Conservation (phyloP, 1,140 invertebrate genomes). For the Aricia agestis region DNA sequence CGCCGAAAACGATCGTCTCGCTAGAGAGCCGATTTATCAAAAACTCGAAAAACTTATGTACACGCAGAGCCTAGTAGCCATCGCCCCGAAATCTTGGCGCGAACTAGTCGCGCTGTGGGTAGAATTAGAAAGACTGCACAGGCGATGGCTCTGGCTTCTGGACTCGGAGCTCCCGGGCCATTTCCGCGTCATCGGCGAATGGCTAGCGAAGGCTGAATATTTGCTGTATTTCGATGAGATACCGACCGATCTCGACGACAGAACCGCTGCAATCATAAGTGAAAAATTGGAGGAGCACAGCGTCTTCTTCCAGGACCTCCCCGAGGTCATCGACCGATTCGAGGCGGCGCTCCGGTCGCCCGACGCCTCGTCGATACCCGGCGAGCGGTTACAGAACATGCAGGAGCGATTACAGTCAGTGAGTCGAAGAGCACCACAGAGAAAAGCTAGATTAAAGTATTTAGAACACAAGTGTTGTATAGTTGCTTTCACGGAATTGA, state of each 20-base stretch:
- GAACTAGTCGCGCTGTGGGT: conserved; percentile 86
- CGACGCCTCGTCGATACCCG: conserved; percentile 80
- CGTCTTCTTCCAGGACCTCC: conserved; percentile 90
- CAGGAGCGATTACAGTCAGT: conserved; percentile 84
- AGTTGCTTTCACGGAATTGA: conserved; percentile 91
- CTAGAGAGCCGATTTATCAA: conserved; percentile 81
- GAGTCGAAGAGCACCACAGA: conserved; percentile 82
- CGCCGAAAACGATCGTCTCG: conserved; percentile 83
- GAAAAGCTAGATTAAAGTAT: conserved; percentile 89
- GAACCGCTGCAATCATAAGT: conserved; percentile 90
- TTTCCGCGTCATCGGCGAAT: conserved; percentile 90
- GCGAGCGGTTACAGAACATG: conserved; percentile 89
- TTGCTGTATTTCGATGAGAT: conserved; percentile 89
- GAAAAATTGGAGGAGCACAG: conserved; percentile 93
- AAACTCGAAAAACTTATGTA: conserved; percentile 86
- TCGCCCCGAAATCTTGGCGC: conserved; percentile 87
- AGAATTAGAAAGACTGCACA: conserved; percentile 85
- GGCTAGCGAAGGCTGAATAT: conserved; percentile 91
- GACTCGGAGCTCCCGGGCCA: conserved; percentile 90
- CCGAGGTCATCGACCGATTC: conserved; percentile 86
- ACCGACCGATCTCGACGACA: conserved; percentile 88
- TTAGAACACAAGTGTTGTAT: conserved; percentile 95
- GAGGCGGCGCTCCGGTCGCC: conserved; percentile 79
- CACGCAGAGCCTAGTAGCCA: conserved; percentile 85
- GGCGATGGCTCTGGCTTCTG: conserved; percentile 89